Evolutionary conservation across 2,113 vertebrate species (phyloP), one percentile per base, ranked within the genome.

Genomic region (Cryptomyrus ogoouensis): DNA sequence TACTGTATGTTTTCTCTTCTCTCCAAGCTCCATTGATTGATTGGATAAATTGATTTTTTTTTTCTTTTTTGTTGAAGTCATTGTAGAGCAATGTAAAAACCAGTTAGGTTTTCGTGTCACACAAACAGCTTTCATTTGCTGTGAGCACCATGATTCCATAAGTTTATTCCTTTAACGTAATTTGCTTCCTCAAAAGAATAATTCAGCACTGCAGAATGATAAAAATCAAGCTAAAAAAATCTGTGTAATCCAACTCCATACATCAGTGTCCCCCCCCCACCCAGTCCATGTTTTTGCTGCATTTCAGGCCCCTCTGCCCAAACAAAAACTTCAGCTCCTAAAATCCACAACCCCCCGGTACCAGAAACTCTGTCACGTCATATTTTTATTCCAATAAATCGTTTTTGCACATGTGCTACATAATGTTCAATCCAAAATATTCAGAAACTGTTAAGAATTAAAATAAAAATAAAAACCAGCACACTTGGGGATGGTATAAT

Each of bases 21-120:
- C 21, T 89, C 74, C 88, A 12, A 10, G 31, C 70, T 89, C 70
- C 24, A 83, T 53, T 89, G 88, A 89, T 89, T 53, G 88, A 89
- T 89, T 89, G 88, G 49, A 89, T 50, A n/a, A 56, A 89, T 89
- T 42, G 66, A 89, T 83, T 89, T 53, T 89, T 74, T 88, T 66
- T 62, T 88, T 8, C 24, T 74, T 88, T 62, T 70, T 46, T 70
- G 2, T 56, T 53, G 27, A 42, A 87, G 77, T 56, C 46, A 39
- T 42, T 56, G 31, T 24, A 89, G 17, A 35, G 39, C n/a, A 83
- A 89, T 19, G 74, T 56, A 31, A 15, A 83, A 35, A 56, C 19
- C 42, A 85, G 49, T 85, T 49, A 85, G 83, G 19, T 15, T 85
- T 49, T 85, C 12, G 5, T 46, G 21, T 46, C 8, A 24, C 46